Evolutionary conservation across 2,797 vertebrate genomes (phyloP).

Genomic region (Leptatherina wallacei): DNA sequence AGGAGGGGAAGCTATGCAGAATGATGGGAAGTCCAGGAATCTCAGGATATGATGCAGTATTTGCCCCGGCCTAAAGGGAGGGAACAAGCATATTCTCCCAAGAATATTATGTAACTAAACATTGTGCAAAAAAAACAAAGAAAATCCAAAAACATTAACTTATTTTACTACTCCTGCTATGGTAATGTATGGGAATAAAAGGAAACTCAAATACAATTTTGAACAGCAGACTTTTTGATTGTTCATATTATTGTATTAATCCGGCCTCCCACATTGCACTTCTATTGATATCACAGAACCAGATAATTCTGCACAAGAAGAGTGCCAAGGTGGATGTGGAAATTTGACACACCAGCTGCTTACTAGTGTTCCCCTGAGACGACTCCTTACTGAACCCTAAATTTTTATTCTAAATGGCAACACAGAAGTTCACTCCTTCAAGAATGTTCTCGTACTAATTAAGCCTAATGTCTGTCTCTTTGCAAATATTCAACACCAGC

Average conservation of each 20-base stretch:
- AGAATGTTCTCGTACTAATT: constrained; percentile 5
- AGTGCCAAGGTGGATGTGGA: constrained; percentile 28
- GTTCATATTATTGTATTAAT: not conserved
- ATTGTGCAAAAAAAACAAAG: not conserved
- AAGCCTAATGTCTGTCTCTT: constrained; percentile 9
- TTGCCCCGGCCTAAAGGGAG: constrained; percentile 38
- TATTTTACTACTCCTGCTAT: constrained; percentile 12
- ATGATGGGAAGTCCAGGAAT: constrained; percentile 65
- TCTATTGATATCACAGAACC: constrained; percentile 17
- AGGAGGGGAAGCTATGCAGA: constrained; percentile 33
- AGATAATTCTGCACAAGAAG: constrained; percentile 12
- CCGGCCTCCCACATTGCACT: not conserved
- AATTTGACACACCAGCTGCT: constrained; percentile 41
- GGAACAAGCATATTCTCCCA: constrained; percentile 15
- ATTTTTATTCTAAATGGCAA: constrained; percentile 36
- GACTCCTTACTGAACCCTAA: constrained; percentile 11
- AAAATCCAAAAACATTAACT: no score
- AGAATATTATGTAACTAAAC: constrained; percentile 8
- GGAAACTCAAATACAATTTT: not conserved
- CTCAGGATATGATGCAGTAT: constrained; percentile 64
- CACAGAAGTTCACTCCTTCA: constrained; percentile 3
- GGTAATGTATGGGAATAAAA: constrained; percentile 1
- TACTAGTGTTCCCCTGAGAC: constrained; percentile 29
- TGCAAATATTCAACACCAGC: constrained; percentile 13
- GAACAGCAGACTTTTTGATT: not conserved